Evolutionary conservation across 2,113 vertebrate species (phyloP).

Genomic region (Calidris pygmaea): DNA sequence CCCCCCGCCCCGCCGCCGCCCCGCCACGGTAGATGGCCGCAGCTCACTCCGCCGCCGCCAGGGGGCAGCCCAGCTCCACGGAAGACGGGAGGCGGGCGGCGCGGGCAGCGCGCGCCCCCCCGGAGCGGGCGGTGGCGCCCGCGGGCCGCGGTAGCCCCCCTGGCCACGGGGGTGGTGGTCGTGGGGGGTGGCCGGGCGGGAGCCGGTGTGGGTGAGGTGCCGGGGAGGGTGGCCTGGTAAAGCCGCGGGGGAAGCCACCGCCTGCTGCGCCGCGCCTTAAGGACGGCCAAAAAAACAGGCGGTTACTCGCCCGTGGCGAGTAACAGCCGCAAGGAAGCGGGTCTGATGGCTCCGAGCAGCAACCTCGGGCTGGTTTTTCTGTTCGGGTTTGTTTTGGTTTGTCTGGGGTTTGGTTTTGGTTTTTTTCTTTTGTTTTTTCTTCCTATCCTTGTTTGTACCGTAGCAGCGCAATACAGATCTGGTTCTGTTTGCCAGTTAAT

Average conservation of each 20-base stretch:
- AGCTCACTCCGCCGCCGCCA: constrained; percentile 55
- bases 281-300: not conserved
- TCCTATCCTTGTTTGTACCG: not conserved
- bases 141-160: not conserved
- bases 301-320: not conserved
- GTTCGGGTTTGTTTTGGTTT: not conserved
- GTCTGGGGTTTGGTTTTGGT: not conserved
- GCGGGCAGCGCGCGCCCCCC: too few relatives aligned
- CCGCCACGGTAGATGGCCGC: not conserved
- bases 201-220: not conserved
- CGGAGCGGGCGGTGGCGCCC: not conserved
- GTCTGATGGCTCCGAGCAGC: not conserved
- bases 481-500: not conserved
- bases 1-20: not conserved
- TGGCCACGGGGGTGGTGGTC: not conserved
- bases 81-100: not conserved
- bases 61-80: constrained; percentile 75
- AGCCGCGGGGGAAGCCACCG: not conserved
- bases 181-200: not conserved
- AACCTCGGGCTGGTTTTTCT: not conserved
- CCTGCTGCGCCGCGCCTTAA: not conserved
- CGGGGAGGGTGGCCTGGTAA: not conserved
- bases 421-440: not conserved
- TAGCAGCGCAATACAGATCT: not conserved
- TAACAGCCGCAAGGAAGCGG: not conserved